Evolutionary conservation across 2,797 vertebrate species (phyloP).

Genomic region (Lepilemur ruficaudatus): DNA sequence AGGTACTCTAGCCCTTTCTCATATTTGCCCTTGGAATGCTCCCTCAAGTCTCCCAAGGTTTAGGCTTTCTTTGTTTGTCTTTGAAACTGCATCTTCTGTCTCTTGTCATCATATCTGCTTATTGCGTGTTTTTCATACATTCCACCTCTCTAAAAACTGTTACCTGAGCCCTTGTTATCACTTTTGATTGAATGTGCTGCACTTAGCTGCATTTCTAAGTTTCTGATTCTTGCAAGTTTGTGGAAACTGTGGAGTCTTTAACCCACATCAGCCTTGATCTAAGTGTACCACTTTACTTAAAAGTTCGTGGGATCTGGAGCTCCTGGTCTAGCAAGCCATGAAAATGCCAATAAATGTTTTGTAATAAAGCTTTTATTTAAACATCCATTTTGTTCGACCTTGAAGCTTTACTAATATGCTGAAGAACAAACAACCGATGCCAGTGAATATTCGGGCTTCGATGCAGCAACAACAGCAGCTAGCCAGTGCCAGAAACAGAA

Average conservation of each 20-base stretch:
- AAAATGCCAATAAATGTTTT: constrained; percentile 87
- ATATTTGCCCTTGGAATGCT: constrained; percentile 15
- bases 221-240: constrained; percentile 82
- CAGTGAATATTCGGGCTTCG: constrained; percentile 96
- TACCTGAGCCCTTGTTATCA: constrained; percentile 75
- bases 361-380: constrained; percentile 87
- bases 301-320: constrained; percentile 85
- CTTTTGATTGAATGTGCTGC: constrained; percentile 76
- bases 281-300: constrained; percentile 83
- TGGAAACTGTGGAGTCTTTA: constrained; percentile 79
- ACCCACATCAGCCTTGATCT: constrained; percentile 76
- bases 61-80: constrained; percentile 60
- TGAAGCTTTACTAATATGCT: constrained; percentile 99
- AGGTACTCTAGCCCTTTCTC: not conserved
- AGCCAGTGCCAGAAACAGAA: constrained; percentile 97
- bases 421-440: constrained; percentile 99
- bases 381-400: constrained; percentile 90
- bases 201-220: constrained; percentile 80
- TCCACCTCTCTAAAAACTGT: constrained; percentile 74
- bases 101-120: constrained; percentile 75
- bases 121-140: constrained; percentile 73
- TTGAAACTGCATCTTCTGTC: constrained; percentile 63
- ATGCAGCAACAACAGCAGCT: constrained; percentile 98
- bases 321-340: constrained; percentile 85
- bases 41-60: not conserved